phyloP scores from a whole-genome alignment of 1,140 invertebrate species.

The Anastrepha ludens region DNA sequence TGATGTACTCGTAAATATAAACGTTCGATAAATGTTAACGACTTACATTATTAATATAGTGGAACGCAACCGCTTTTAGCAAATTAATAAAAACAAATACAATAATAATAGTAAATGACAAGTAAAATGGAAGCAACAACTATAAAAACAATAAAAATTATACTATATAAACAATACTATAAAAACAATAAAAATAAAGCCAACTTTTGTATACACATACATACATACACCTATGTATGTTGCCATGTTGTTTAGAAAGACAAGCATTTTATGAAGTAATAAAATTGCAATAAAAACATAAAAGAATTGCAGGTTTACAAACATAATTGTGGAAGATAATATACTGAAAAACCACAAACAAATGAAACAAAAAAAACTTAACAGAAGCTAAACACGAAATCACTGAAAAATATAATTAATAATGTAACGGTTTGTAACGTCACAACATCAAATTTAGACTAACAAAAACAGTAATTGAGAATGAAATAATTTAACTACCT shows the following conservation, averaged over 20 bases:
- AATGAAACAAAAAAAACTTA: neutral
- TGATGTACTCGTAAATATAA: neutral
- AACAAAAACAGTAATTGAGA: constrained; percentile 6
- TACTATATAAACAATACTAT: too few relatives aligned
- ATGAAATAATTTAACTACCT: constrained; percentile 47
- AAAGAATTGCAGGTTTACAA: constrained; percentile 49
- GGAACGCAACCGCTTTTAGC: too few relatives aligned
- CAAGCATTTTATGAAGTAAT: neutral
- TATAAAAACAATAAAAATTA: neutral
- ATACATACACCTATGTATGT: neutral
- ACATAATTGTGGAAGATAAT: neutral
- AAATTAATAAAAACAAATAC: too few relatives aligned
- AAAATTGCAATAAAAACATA: neutral
- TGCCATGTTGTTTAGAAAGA: neutral
- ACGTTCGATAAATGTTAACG: too few relatives aligned
- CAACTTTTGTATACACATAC: neutral
- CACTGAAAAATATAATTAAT: neutral
- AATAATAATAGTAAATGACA: too few relatives aligned
- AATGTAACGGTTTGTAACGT: constrained; percentile 2
- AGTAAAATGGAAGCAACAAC: neutral
- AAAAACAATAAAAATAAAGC: neutral
- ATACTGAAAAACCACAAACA: neutral
- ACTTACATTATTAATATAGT: too few relatives aligned
- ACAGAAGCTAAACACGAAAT: neutral
- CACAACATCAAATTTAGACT: neutral